phyloP scores from a whole-genome alignment of 2,797 vertebrate genomes.

The Lateolabrax maculatus region DNA sequence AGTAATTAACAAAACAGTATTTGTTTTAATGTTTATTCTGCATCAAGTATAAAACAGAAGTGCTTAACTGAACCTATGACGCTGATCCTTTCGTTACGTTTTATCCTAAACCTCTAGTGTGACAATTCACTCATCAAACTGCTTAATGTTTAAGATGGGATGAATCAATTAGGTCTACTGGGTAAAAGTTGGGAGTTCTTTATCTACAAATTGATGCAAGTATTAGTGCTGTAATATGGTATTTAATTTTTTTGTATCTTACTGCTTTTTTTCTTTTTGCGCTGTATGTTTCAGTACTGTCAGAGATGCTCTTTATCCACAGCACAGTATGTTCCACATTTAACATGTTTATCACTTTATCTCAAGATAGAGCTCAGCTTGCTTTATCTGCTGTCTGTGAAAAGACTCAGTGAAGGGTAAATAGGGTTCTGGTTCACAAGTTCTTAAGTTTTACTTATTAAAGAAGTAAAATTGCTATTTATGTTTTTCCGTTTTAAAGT shows the following conservation, averaged over 20 bases:
- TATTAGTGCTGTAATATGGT: background rate
- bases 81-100: background rate
- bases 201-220: background rate
- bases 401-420: too few relatives aligned
- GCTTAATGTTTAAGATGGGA: background rate
- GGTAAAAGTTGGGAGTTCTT: background rate
- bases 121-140: background rate
- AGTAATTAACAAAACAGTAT: background rate
- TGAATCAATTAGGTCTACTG: background rate
- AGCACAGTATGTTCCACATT: background rate
- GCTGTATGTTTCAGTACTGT: background rate
- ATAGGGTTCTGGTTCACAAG: too few relatives aligned
- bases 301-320: background rate
- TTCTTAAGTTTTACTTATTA: too few relatives aligned
- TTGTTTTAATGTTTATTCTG: background rate
- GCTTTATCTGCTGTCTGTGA: background rate
- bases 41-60: background rate
- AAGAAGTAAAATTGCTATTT: background rate
- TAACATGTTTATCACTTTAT: background rate
- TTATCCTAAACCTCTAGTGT: background rate
- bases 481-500: background rate
- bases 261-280: background rate
- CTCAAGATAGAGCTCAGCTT: background rate
- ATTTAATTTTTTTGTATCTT: background rate
- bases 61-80: background rate